phyloP scores from a whole-genome alignment of 2,888 invertebrate genomes.

The Trichacis sp. region DNA sequence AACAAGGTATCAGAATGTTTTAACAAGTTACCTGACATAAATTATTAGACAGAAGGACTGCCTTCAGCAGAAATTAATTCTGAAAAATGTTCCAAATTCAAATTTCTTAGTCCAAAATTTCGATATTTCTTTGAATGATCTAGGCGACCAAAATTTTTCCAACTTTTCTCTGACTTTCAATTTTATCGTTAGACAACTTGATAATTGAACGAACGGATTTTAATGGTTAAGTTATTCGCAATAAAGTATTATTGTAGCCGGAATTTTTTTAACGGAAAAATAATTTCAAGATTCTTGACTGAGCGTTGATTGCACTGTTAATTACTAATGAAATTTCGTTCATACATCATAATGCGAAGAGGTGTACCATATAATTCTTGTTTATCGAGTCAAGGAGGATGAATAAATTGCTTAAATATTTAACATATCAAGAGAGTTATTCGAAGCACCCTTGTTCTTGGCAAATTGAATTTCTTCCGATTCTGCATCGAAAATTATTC shows the following conservation, averaged over 20 bases:
- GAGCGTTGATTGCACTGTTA: background rate
- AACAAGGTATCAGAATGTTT: no score
- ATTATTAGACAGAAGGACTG: no score
- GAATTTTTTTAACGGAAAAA: background rate
- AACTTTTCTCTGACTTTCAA: no score
- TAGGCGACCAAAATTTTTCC: no score
- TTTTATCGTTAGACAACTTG: no score
- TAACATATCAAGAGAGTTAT: background rate
- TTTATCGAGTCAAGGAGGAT: conserved; percentile 4
- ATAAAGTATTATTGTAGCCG: background rate
- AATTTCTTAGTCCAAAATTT: no score
- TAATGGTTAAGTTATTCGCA: no score
- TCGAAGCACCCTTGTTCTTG: background rate
- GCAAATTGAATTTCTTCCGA: conserved; percentile 1
- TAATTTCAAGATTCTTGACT: background rate
- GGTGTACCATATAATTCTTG: background rate
- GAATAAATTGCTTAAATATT: conserved; percentile 6
- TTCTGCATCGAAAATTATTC: background rate
- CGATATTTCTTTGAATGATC: no score
- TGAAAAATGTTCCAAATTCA: no score
- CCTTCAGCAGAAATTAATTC: no score
- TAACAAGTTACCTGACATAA: no score
- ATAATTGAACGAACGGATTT: no score
- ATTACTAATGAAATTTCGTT: background rate
- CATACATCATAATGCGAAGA: background rate